Evolutionary conservation across 64 coral and sea anemone species (phyloP).

Genomic region (Dendrophyllia cribrosa): DNA sequence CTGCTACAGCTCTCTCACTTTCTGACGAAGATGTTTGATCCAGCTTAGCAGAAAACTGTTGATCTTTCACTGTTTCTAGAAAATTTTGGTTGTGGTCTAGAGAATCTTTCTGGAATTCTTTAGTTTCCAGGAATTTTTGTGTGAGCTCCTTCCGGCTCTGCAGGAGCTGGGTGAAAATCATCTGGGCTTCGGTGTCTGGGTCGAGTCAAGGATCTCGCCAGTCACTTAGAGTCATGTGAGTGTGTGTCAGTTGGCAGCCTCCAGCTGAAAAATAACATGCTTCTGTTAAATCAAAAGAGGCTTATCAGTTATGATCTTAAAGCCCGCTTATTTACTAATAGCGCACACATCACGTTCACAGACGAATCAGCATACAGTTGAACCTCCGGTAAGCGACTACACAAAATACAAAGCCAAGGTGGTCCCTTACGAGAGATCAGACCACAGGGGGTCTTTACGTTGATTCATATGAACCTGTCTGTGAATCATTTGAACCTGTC

Average conservation of each 20-base stretch:
- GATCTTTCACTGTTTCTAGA: background rate
- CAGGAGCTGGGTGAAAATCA: slow-evolving; percentile 79
- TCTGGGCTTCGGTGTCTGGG: slow-evolving; percentile 76
- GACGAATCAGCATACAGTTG: no score
- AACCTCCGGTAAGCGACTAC: no score
- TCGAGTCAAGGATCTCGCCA: no score
- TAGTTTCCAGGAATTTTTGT: slow-evolving; percentile 29
- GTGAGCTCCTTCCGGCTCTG: slow-evolving; percentile 11
- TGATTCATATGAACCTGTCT: no score
- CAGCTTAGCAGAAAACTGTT: background rate
- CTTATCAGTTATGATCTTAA: no score
- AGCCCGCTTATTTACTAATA: no score
- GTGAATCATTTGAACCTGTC: no score
- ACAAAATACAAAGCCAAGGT: no score
- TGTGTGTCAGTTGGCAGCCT: slow-evolving; percentile 80
- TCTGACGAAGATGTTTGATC: background rate
- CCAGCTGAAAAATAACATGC: slow-evolving; percentile 32
- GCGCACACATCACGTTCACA: no score
- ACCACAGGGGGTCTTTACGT: no score
- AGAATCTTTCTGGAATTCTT: slow-evolving; percentile 14
- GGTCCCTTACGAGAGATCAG: no score
- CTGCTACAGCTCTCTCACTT: no score
- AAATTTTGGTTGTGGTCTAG: slow-evolving; percentile 8
- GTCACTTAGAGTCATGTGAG: slow-evolving; percentile 40
- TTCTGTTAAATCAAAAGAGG: background rate